Evolutionary conservation across 1,140 invertebrate species (phyloP), one percentile per base, ranked within the genome.

Genomic region (Atta texana): DNA sequence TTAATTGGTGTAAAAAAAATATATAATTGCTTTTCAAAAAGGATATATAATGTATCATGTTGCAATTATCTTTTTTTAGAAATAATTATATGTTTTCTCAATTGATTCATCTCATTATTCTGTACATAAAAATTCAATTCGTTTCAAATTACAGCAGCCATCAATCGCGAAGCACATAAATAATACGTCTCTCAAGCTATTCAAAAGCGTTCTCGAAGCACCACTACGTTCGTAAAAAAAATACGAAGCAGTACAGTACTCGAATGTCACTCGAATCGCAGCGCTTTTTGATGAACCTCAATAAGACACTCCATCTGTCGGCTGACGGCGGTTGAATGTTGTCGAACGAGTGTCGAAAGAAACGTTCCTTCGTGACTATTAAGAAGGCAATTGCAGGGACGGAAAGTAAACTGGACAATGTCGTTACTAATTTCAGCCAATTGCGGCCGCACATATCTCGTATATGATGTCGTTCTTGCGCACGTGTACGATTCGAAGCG

Each of bases 401-500:
- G 49, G 21, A 78, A 74, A 28, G 82, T 80, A 78, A 85, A 68
- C 51, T 69, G 76, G 75, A 84, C 75, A 80, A 69, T 86, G 64
- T 89, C 86, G 64, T 63, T 75, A 75, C 76, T 88, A 89, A 89
- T 89, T 89, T 77, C 78, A 84, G 59, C 77, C 88, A 89, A 89
- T 89, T 89, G 87, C 76, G 87, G 69, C 31, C 59, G 64, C 74
- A 77, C 66, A 76, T 68, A 59, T 64, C 59, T 34, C 76, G 61
- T 77, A n/a, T 21, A 21, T 49, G 10, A 80, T 28, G 64, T 59
- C 55, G n/a, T 28, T 85, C 44, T 31, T n/a, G 51, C 44, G 21
- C 61, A 44, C 16, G 61, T 49, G 39, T 21, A 21, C 55, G 39
- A 39, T 85, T 49, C 28, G n/a, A 74, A 84, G 7, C 7, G 55